Evolutionary conservation across 2,888 invertebrate species (phyloP), one percentile per base, ranked within the genome.

Genomic region (Stenchaetothrips biformis): DNA sequence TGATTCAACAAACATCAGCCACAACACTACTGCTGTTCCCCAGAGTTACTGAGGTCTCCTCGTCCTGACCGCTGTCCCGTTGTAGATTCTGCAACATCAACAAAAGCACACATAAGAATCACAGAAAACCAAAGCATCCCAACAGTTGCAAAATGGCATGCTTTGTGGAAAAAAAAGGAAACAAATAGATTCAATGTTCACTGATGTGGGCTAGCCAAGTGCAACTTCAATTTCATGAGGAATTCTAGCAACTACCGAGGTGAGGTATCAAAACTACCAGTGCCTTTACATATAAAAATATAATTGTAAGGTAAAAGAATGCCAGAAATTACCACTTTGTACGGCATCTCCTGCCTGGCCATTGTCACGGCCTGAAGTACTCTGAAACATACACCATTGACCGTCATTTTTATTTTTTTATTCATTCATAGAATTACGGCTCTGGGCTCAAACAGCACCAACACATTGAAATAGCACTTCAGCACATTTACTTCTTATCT

Each of bases 1-100:
- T 11, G 7, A 21, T 74, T 74, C 7, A 74, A 8, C 67, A 74
- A 21, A 74, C 67, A 25, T 74, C 67, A 9, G 25, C 67, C 7
- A 25, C 67, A 21, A 25, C 67, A 74, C 88, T 85, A 82, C 85
- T 86, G 84, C 88, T 89, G 82, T 88, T 89, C 82, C 89, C 90
- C 81, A 89, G 89, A 79, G 89, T 89, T 53, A 89, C 88, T 27
- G 89, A 88, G 86, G 90, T 88, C 84, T 90, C 90, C 79, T 89
- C 89, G 79, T 88, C 87, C 85, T 90, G 89, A 74, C 88, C 88
- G 81, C 88, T 88, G 83, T 90, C 90, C 81, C 90, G 86, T 83
- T 89, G 89, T 37, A 89, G 89, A 84, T 89, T 89, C 89, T 90
- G 84, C 81, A 87, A 87, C 27, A 79, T 81, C 11, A 80, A 78